Percentiles rank a stretch among this genome's conserved stretches.
phyloP scores from a whole-genome alignment of 2,888 invertebrate genomes.

The Zonitis immaculata region DNA sequence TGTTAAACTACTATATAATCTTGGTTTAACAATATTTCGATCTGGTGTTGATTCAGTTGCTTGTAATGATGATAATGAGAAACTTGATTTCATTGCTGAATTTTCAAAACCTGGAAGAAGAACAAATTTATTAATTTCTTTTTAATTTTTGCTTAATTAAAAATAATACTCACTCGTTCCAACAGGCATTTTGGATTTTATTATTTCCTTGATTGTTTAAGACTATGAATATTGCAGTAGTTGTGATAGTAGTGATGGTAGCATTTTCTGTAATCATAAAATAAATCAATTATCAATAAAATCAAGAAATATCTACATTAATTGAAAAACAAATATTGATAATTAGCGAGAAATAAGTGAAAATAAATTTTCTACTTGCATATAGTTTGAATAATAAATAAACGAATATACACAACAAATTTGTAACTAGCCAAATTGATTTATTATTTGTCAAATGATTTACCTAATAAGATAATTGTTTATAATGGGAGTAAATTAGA shows the following conservation, averaged over 20 bases:
- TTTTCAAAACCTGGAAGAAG: conserved; percentile 60
- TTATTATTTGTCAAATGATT: background rate
- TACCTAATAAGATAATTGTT: background rate
- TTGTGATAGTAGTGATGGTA: background rate
- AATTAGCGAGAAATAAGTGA: conserved; percentile 6
- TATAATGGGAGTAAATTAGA: background rate
- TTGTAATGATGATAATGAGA: conserved; percentile 77
- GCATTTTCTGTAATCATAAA: conserved; percentile 11
- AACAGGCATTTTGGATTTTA: conserved; percentile 22
- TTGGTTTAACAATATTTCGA: conserved; percentile 56
- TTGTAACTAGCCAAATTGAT: no score
- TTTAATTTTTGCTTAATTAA: no score
- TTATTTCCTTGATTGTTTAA: background rate
- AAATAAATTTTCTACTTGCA: conserved; percentile 7
- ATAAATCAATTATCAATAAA: background rate
- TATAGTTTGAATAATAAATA: conserved; percentile 1
- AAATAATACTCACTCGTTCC: conserved; percentile 24
- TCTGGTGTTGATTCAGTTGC: conserved; percentile 53
- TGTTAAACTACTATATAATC: conserved; percentile 80
- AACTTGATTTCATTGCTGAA: conserved; percentile 70
- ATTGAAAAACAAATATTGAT: background rate
- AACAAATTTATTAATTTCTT: background rate
- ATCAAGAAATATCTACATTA: background rate
- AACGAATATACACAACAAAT: background rate
- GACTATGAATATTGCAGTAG: background rate